A percentile compares a stretch with the other conserved stretches of the same genome.
Conservation (phyloP, 2,113 vertebrate genomes). For the Cyprinodon variegatus region DNA sequence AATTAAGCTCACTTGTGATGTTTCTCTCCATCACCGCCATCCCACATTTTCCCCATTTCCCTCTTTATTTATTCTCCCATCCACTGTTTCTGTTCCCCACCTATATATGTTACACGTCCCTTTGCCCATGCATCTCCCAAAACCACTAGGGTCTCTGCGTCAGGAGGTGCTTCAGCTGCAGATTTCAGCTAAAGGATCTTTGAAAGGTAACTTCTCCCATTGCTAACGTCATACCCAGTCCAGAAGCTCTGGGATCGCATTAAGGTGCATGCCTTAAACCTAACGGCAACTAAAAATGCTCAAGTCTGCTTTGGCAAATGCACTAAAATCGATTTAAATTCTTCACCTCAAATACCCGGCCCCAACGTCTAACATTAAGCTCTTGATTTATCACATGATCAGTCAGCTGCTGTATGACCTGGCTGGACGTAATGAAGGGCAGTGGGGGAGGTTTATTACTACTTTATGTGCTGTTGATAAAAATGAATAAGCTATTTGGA, state of each 20-base stretch:
- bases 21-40: slow-evolving; percentile 15
- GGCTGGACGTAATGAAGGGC: neutral
- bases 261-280: slow-evolving; percentile 23
- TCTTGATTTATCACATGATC: neutral
- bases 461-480: neutral
- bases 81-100: neutral
- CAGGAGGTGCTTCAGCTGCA: slow-evolving; percentile 84
- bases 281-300: neutral
- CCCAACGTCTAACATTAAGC: neutral
- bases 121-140: slow-evolving; percentile 20
- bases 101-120: slow-evolving; percentile 9
- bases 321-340: neutral
- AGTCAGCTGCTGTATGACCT: neutral
- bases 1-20: slow-evolving; percentile 12
- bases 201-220: slow-evolving; percentile 76
- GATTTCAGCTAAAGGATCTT: slow-evolving; percentile 74
- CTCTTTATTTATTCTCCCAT: neutral
- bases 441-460: neutral
- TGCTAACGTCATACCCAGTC: neutral
- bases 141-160: slow-evolving; percentile 79
- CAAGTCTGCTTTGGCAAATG: neutral
- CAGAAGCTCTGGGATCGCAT: slow-evolving; percentile 1
- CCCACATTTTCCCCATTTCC: neutral
- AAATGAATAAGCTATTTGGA: no score
- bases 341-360: neutral